Percentiles rank a stretch among this genome's conserved stretches.
Conservation (phyloP, 2,113 vertebrate genomes). For the Coracopsis vasa region DNA sequence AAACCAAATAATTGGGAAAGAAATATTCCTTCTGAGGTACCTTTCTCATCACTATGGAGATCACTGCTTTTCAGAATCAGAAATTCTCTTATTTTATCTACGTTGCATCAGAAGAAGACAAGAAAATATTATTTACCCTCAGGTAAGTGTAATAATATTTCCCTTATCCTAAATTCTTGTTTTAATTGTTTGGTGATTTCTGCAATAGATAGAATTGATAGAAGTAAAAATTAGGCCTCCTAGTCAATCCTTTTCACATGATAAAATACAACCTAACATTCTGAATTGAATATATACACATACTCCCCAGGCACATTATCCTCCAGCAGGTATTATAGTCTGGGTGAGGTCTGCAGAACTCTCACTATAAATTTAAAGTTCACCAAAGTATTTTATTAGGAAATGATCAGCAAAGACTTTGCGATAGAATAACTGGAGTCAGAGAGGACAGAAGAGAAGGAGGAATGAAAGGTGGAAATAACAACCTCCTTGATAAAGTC, state of each 20-base stretch:
- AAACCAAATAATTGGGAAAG: not conserved
- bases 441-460: slow-evolving; percentile 9
- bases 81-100: not conserved
- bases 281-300: not conserved
- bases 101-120: not conserved
- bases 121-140: not conserved
- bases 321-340: not conserved
- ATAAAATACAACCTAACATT: not conserved
- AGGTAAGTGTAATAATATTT: not conserved
- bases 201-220: not conserved
- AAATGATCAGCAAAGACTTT: slow-evolving; percentile 4
- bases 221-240: not conserved
- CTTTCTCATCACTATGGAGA: not conserved
- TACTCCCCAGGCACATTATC: not conserved
- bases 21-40: not conserved
- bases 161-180: not conserved
- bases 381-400: slow-evolving; percentile 5
- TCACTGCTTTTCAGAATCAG: not conserved
- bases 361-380: not conserved
- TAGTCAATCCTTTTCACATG: not conserved
- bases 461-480: slow-evolving; percentile 48
- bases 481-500: slow-evolving; percentile 7
- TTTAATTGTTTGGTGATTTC: not conserved
- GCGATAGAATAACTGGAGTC: slow-evolving; percentile 16
- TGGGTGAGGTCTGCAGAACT: not conserved